These are phyloP conservation scores for Helleia helle DNA, from an alignment of 2,888 invertebrate genomes.

Conservation along the genomic window DNA sequence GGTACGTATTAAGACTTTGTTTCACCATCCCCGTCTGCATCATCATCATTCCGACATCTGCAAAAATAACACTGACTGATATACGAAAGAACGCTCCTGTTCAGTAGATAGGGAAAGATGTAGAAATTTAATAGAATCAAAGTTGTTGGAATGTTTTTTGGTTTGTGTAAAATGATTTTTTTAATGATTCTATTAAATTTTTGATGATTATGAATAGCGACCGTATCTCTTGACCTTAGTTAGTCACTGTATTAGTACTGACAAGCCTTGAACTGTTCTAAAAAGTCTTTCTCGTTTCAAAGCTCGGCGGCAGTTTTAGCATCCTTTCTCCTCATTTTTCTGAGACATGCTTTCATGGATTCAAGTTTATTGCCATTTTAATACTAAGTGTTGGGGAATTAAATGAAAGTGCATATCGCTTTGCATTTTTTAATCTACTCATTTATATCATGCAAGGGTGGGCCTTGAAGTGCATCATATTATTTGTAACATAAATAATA, in stretches of 20 bases:
- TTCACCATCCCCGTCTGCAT: slow-evolving; percentile 97
- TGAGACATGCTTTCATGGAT: slow-evolving; percentile 74
- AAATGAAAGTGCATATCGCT: slow-evolving; percentile 64
- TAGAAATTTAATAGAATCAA: slow-evolving; percentile 22
- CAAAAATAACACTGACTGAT: slow-evolving; percentile 79
- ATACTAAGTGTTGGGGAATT: slow-evolving; percentile 51
- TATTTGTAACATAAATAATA: slow-evolving; percentile 28
- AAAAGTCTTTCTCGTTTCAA: slow-evolving; percentile 55
- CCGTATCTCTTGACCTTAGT: slow-evolving; percentile 43
- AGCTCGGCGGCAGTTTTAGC: slow-evolving; percentile 48
- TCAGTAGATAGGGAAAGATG: slow-evolving; percentile 29
- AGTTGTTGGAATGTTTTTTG: too few relatives aligned
- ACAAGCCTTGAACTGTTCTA: slow-evolving; percentile 63
- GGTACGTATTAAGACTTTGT: slow-evolving; percentile 86
- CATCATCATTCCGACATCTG: slow-evolving; percentile 98
- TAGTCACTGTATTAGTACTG: slow-evolving; percentile 65
- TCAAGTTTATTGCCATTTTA: slow-evolving; percentile 35
- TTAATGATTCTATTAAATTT: slow-evolving; percentile 49
- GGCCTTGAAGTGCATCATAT: slow-evolving; percentile 68
- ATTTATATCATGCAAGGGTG: slow-evolving; percentile 60
- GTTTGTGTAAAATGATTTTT: too few relatives aligned
- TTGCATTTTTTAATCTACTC: slow-evolving; percentile 63
- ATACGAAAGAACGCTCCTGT: slow-evolving; percentile 53
- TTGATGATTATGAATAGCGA: slow-evolving; percentile 53
- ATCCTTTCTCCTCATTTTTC: slow-evolving; percentile 53